phyloP scores from a whole-genome alignment of 2,113 vertebrate species.

The Rhizomys pruinosus region DNA sequence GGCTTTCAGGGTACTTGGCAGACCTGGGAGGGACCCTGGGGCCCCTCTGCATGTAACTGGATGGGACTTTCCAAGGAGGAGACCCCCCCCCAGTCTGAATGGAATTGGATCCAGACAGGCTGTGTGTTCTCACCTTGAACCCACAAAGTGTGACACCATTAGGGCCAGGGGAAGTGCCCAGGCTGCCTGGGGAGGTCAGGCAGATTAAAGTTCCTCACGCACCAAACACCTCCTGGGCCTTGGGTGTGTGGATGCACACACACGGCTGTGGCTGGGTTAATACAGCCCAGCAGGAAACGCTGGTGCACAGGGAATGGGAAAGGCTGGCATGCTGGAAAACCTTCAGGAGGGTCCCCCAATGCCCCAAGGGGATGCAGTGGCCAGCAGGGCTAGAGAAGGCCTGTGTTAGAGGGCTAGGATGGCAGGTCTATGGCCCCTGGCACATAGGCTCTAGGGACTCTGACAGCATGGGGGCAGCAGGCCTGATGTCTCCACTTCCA shows the following conservation, averaged over 20 bases:
- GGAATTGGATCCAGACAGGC: not conserved
- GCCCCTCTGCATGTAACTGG: not conserved
- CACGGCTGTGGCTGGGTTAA: no score
- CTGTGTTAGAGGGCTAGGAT: not conserved
- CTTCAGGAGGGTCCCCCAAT: not conserved
- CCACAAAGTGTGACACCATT: not conserved
- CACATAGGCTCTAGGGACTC: not conserved
- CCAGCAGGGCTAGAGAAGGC: not conserved
- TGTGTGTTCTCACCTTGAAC: not conserved
- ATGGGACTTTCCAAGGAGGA: not conserved
- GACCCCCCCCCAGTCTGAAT: no score
- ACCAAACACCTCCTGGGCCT: not conserved
- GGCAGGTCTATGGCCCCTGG: no score
- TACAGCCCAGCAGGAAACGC: not conserved
- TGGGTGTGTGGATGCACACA: no score
- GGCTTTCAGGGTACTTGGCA: no score
- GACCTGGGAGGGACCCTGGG: not conserved
- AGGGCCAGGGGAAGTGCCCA: not conserved
- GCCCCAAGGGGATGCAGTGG: no score
- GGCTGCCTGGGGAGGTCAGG: not conserved
- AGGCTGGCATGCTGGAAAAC: rapidly evolving
- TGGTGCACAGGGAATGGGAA: rapidly evolving
- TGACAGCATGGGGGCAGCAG: not conserved
- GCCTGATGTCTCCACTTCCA: not conserved
- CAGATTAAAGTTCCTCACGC: not conserved